Conservation (phyloP, 2,113 vertebrate species). For the Dendrocopos noguchii region DNA sequence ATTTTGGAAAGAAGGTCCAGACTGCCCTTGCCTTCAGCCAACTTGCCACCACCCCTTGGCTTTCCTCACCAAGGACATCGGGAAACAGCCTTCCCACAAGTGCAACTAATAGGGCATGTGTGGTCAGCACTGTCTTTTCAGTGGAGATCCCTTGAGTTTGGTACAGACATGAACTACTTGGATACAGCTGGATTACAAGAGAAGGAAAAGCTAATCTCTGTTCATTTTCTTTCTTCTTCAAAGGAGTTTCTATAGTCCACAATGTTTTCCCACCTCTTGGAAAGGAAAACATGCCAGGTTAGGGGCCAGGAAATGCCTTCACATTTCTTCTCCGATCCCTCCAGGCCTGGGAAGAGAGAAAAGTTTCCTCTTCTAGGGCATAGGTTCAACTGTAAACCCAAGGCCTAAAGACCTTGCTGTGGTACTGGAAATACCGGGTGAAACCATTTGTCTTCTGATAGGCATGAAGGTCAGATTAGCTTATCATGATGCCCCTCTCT, state of each 20-base stretch:
- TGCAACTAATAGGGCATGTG: background rate
- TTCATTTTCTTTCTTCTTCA: background rate
- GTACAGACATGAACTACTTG: rapidly evolving
- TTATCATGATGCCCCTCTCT: background rate
- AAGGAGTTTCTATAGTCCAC: background rate
- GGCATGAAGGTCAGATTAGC: background rate
- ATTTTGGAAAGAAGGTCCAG: background rate
- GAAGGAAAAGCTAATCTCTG: background rate
- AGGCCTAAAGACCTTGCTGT: background rate
- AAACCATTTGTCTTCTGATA: background rate
- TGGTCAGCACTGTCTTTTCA: background rate
- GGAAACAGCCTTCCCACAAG: background rate
- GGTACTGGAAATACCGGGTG: background rate
- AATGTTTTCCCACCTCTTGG: background rate
- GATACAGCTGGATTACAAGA: background rate
- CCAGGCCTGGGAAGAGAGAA: background rate
- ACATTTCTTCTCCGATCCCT: background rate
- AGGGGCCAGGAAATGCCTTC: background rate
- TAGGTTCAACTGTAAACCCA: background rate
- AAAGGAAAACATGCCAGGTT: background rate
- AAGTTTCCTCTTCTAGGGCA: background rate
- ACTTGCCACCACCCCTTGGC: background rate
- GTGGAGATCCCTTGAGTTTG: background rate
- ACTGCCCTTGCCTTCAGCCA: background rate
- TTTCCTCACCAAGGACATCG: background rate